Evolutionary conservation across 2,797 vertebrate species (phyloP), one percentile per base, ranked within the genome.

Genomic region (Neosilurus mollespiculum): DNA sequence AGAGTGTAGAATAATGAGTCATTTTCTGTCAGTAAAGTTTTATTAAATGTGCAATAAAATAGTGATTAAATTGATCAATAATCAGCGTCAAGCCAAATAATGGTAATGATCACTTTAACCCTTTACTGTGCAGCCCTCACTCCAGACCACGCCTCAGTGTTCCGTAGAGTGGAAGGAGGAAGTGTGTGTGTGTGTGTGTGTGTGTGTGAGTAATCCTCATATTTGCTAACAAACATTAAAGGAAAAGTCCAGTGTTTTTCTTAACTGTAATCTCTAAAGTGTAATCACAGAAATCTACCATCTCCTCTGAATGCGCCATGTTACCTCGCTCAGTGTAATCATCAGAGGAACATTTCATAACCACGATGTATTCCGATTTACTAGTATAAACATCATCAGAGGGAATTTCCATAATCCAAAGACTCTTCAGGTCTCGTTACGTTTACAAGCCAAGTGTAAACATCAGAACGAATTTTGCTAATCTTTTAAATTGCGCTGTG

Each of bases 111-210:
- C 26, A 20, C 24, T 53, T 72, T 26, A 54, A 4, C 49, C 53
- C 73, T 61, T 22, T 61, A 59, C 54, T 77, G 56, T 77, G 56
- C 73, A 77, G 73, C 56, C 56, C 73, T 75, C 26, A 1, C 9
- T 56, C 7, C 22, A 59, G 73, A 30, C 73, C 73, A 3, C 0
- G 7, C 51, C 49, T 73, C 37, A 49, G 4, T 6, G 12, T 12
- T 5, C n/a, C 20, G 9, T 49, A 12, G 12, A n/a, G 8, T 51
- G 43, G 69, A 71, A 43, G 5, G 58, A 18, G 58, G 49, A 49
- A 65, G 54, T 15, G 79, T 26, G 69, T 73, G 78, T 81, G 80
- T 70, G 86, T 43, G 61, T 80, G 71, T 67, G 66, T 80, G 26
- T 81, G 77, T 61, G 62, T 71, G 73, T 30, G 30, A 69, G 78